Evolutionary conservation across 2,888 invertebrate species (phyloP), one percentile per base, ranked within the genome.

Genomic region (Drosophila koepferae): DNA sequence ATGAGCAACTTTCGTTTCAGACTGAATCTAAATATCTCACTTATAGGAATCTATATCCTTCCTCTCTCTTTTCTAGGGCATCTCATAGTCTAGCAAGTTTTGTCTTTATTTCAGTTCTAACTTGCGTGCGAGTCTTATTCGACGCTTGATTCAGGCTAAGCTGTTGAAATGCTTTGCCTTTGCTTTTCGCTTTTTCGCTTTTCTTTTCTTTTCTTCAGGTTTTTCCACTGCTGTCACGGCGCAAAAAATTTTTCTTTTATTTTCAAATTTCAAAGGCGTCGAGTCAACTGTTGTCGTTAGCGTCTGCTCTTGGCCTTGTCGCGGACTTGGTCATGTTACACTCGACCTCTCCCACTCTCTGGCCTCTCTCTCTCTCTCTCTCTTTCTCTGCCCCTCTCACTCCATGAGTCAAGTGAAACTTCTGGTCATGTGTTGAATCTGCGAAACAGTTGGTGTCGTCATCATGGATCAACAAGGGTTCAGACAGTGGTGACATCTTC

Each of bases 151-250:
- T 86, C 80, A 63, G 68, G 77, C 81, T 85, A 68, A 82, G 87
- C 82, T 71, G 70, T 36, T 71, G 63, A 81, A 82, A 85, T 88
- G 60, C 71, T 75, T 75, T 77, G 81, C 88, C 82, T 82, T 80
- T 74, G 55, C 77, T 64, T 66, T 63, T 28, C 10, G 10, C 36
- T 40, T 34, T 38, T 40, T 38, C 38, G 38, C 14, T 20, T n/a
- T 41, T 40, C 16, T 20, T n/a, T 34, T 43, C 18, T 53, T 18
- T 40, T 48, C 41, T 38, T 23, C 40, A 38, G 61, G 48, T 44
- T 54, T 59, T 71, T 58, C 36, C 58, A 70, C 55, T 46, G 40
- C 53, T 63, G 56, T 60, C 65, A 49, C 18, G 38, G 46, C 40
- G 62, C 23, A 59, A 40, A 36, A 36, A 69, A 54, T 2, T 73